Conservation (phyloP, 2,113 vertebrate genomes). For the Syngnathoides biaculeatus region DNA sequence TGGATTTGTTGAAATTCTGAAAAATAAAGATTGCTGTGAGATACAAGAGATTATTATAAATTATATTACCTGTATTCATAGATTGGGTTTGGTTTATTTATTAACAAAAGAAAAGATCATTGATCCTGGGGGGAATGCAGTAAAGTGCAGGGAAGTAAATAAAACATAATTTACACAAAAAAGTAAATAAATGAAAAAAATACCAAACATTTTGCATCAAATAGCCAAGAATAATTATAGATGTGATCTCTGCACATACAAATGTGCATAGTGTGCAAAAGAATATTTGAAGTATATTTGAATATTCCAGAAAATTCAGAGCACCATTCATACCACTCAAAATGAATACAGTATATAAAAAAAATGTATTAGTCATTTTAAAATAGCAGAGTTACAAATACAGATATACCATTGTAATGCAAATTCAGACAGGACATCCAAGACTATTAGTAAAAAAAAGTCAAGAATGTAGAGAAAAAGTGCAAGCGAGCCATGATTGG, state of each 20-base stretch:
- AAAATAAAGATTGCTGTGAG: no score
- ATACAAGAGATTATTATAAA: no score
- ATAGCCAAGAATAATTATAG: background rate
- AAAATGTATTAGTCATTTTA: background rate
- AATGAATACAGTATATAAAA: background rate
- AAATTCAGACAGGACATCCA: no score
- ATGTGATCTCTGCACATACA: background rate
- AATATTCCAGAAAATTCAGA: background rate
- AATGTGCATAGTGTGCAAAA: background rate
- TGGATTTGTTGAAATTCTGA: no score
- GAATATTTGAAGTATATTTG: background rate
- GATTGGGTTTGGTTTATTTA: background rate
- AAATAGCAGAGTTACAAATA: background rate
- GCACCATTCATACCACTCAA: background rate
- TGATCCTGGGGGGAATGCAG: background rate
- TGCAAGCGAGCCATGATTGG: background rate
- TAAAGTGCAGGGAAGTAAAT: background rate
- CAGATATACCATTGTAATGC: background rate
- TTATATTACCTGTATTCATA: background rate
- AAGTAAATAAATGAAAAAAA: background rate
- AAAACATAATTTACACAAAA: background rate
- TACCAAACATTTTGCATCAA: background rate
- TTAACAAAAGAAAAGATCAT: background rate
- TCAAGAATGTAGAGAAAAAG: background rate
- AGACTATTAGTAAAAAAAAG: background rate